Base-by-base conservation (phyloP, 2,888 invertebrate genomes). In the Biston stratarius region DNA sequence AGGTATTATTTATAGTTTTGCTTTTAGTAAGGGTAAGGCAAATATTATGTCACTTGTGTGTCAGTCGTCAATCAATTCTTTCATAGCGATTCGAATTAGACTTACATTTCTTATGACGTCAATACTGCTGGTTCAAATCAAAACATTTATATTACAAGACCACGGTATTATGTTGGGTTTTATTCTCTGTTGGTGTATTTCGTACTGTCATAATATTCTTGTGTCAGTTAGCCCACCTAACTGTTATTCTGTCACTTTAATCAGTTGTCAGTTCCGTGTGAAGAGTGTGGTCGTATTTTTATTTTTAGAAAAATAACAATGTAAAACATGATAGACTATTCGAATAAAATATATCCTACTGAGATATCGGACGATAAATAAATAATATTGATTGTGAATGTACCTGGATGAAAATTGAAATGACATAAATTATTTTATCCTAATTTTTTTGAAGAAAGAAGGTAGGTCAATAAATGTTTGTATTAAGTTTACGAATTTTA, bases 281-380 rank as follows among this genome's bases (percentile, higher is more conserved):
- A 69, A 65, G 75, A 75, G 82, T 77, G 74, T 73, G 88, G 86
- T 85, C 76, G 89, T 88, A 88, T 87, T 85, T 85, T 86, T 82
- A 78, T 85, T 88, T 81, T 72, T 73, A 64, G 75, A 74, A 74
- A 79, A 83, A 77, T 77, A 70, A 63, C 73, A 77, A 83, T 84
- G 81, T 84, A 84, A 86, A 87, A 88, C n/a, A 90, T 90, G 87
- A 82, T 82, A 76, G 74, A 77, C 74, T 79, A 76, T 82, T 77
- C 77, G 73, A 80, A 81, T 44, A 40, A 59, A 33, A 48, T 53
- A 44, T 40, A 45, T 45, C 11, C 38, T 36, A 62, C 15, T 63
- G 58, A 51, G 49, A 58, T 7, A 33, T 52, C 24, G 34, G 24
- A 45, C 45, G 33, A 11, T 47, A 33, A 61, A 52, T 64, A 9